A percentile compares a stretch with the other conserved stretches of the same genome.
These are phyloP conservation scores for Dasysyrphus albostriatus DNA, from an alignment of 2,888 invertebrate genomes.

Conservation along the genomic window DNA sequence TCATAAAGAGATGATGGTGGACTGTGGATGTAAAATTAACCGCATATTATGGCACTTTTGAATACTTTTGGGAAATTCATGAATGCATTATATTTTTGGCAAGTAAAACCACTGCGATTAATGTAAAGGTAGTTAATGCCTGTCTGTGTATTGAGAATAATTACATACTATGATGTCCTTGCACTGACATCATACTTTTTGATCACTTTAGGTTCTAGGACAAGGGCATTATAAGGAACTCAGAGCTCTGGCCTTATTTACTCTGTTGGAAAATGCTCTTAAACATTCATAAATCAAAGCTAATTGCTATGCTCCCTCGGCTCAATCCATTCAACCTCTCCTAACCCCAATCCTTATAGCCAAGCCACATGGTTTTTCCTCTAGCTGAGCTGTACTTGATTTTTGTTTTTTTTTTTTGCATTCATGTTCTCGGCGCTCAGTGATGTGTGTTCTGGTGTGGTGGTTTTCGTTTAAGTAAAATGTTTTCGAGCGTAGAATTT, in stretches of 20 bases:
- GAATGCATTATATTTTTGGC: conserved; percentile 45
- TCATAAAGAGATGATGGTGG: neutral
- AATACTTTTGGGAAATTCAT: conserved; percentile 41
- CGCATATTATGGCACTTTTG: conserved; percentile 59
- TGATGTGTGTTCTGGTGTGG: neutral
- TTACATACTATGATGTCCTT: conserved; percentile 27
- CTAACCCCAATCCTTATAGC: neutral
- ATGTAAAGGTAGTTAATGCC: neutral
- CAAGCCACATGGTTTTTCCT: neutral
- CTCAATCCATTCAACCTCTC: conserved; percentile 11
- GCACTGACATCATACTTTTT: conserved; percentile 59
- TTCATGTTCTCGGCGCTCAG: neutral
- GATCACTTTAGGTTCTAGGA: conserved; percentile 36
- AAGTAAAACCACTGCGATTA: neutral
- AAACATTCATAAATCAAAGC: conserved; percentile 71
- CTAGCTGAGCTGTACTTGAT: conserved; percentile 24
- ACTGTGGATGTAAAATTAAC: conserved; percentile 7
- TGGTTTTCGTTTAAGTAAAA: neutral
- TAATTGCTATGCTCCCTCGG: conserved; percentile 53
- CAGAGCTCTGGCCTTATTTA: conserved; percentile 20
- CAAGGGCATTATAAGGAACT: conserved; percentile 50
- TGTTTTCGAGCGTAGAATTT: conserved; percentile 36
- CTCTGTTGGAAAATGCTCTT: conserved; percentile 40
- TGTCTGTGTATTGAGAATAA: neutral
- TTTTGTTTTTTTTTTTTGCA: conserved; percentile 22